Base-by-base conservation (phyloP, 2,113 vertebrate genomes). In the Ranitomeya variabilis region DNA sequence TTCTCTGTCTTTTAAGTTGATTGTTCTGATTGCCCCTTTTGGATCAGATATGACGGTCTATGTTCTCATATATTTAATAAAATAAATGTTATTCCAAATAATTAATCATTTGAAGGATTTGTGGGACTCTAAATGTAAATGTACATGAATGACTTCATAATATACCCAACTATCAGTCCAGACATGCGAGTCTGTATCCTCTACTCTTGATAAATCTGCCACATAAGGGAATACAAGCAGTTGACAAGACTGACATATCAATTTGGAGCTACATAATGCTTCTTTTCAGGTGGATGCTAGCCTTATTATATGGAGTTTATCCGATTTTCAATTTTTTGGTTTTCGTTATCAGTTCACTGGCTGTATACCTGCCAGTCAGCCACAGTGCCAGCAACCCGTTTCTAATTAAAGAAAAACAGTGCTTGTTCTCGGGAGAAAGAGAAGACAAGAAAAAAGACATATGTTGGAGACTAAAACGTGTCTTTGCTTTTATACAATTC, bases 241-340 rank as follows among this genome's bases (percentile, higher is more conserved):
- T 59, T 85, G 83, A 85, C 66, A 73, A 57, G 67, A 73, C 67
- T 85, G 83, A 85, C 83, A 85, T 85, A 57, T 85, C 51, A 73
- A 85, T 85, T 85, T 73, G 16, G 67, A 76, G 69, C 71, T 86
- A 86, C 71, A 86, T 62, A 86, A 86, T 62, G 71, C 57, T 11
- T 64, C 84, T 52, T 62, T 77, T 77, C 57, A 62, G 31, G 18
- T 4, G 71, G 19, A 62, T 62, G 31, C 64, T 80, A 59, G 51
- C 55, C 76, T 37, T 74, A 86, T 86, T 77, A 74, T 77, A 77
- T 37, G 18, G 15, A 19, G 18, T 86, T 64, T 54, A 77, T n/a
- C 19, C 19, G 23, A 62, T 86, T 45, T 74, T 62, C 26, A 6
- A n/a, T 62, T 82, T 64, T 64, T 64, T 86, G 37, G 26, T 86